Base-by-base conservation (phyloP, 1,140 invertebrate genomes). In the Reticulitermes speratus region DNA sequence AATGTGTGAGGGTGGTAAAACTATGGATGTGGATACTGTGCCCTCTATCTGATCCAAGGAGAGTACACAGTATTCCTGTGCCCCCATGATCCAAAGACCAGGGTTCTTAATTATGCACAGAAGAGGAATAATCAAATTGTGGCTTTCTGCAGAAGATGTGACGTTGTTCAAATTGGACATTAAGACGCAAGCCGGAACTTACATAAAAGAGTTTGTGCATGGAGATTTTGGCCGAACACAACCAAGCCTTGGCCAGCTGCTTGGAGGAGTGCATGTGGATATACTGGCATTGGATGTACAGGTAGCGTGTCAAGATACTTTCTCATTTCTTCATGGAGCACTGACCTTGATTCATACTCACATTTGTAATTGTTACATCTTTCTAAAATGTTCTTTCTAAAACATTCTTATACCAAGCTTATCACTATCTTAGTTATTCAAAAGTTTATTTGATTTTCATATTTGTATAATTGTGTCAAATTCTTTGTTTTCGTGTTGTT, bases 121-220 rank as follows among this genome's bases (percentile, higher is more conserved):
- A 55, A 55, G 3, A 55, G 52, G 19, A 55, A 55, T 55, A 55
- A 55, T 21, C 14, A 21, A 55, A 55, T 21, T 55, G 9, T 48
- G 48, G 48, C 19, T 16, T 21, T 75, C 14, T 75, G 65, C 45
- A 32, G 45, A 84, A 52, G 30, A 84, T 52, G 52, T 30, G 45
- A 52, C 45, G 5, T 90, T 95, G 44, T 94, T 97, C 88, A 90
- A 93, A 85, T 88, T 99, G 8, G 92, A 94, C 87, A 87, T 99
- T 2, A 94, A 93, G 84, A 98, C 97, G 23, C 96, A 98, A 91
- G 98, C 98, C 75, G 98, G 98, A 75, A 99, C 97, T 3, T 99
- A 99, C 90, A 94, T 99, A 0, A 99, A 99, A 92, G 98, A 99
- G 92, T 98, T 99, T 93, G 95, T 98, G 30, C 97, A 99, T 91